phyloP scores from a whole-genome alignment of 2,797 vertebrate species.

The Hydrolagus colliei region DNA sequence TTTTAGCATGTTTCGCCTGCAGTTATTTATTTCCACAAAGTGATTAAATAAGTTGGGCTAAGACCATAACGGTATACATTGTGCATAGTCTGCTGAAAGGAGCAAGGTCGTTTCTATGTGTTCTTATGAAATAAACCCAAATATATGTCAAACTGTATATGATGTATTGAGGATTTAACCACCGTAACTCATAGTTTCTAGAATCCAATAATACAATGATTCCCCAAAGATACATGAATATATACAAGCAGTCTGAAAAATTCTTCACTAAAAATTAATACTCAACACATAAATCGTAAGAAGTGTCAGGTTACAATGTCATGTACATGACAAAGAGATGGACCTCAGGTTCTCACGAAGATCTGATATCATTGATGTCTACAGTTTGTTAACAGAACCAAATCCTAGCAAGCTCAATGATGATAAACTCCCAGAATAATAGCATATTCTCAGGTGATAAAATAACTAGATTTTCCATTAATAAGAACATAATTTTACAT shows the following conservation, averaged over 20 bases:
- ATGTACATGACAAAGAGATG: too few species aligned
- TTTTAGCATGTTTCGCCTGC: neutral
- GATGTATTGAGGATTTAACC: too few species aligned
- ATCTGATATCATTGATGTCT: too few species aligned
- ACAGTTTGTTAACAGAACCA: too few species aligned
- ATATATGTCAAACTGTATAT: neutral
- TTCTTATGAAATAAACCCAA: neutral
- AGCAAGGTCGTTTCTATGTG: neutral
- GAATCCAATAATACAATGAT: too few species aligned
- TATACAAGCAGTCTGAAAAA: neutral
- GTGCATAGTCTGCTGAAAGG: neutral
- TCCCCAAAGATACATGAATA: neutral
- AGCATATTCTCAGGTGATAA: neutral
- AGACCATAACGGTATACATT: neutral
- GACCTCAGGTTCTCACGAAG: neutral
- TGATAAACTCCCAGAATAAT: neutral
- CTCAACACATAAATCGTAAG: too few species aligned
- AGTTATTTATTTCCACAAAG: neutral
- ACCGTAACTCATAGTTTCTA: too few species aligned
- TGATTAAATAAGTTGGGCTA: neutral
- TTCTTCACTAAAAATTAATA: neutral
- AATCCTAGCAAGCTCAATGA: neutral
- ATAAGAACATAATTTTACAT: too few species aligned
- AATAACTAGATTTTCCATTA: too few species aligned
- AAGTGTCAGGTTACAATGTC: neutral